phyloP scores from a whole-genome alignment of 2,888 invertebrate genomes.

The Drosophila rubida region DNA sequence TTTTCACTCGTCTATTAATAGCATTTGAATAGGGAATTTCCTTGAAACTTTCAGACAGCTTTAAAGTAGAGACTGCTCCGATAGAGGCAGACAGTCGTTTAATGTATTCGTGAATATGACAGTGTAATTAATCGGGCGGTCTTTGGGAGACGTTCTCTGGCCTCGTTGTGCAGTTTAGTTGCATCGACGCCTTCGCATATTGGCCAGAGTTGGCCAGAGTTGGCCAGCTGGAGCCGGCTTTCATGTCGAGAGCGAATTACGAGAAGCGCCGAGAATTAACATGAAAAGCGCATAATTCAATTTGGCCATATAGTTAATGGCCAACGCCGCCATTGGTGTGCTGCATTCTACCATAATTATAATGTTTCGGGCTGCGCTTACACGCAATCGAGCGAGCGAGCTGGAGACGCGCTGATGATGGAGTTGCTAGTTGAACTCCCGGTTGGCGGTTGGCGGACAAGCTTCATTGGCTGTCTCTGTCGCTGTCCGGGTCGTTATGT shows the following conservation, averaged over 20 bases:
- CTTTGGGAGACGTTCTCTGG: not conserved
- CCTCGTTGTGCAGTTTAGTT: not conserved
- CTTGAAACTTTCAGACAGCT: too few species aligned
- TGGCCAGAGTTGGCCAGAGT: slow-evolving; percentile 1
- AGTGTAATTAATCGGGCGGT: not conserved
- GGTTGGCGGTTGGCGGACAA: slow-evolving; percentile 16
- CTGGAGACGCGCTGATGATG: not conserved
- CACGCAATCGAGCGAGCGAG: slow-evolving; percentile 41
- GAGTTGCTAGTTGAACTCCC: not conserved
- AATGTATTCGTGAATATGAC: not conserved
- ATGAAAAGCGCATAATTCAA: slow-evolving; percentile 55
- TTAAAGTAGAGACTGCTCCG: not conserved
- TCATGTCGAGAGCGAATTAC: slow-evolving; percentile 60
- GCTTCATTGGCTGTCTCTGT: slow-evolving; percentile 55
- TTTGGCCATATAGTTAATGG: slow-evolving; percentile 54
- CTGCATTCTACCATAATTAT: slow-evolving; percentile 73
- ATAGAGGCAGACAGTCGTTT: not conserved
- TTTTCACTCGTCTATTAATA: too few species aligned
- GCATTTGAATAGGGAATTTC: too few species aligned
- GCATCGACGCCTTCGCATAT: slow-evolving; percentile 7
- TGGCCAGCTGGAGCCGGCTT: slow-evolving; percentile 6
- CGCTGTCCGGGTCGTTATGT: slow-evolving; percentile 68
- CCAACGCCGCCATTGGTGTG: slow-evolving; percentile 42
- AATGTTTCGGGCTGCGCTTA: slow-evolving; percentile 41
- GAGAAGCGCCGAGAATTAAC: slow-evolving; percentile 60